phyloP scores from a whole-genome alignment of 1,140 invertebrate species.

The Gonatopus flavifemur region DNA sequence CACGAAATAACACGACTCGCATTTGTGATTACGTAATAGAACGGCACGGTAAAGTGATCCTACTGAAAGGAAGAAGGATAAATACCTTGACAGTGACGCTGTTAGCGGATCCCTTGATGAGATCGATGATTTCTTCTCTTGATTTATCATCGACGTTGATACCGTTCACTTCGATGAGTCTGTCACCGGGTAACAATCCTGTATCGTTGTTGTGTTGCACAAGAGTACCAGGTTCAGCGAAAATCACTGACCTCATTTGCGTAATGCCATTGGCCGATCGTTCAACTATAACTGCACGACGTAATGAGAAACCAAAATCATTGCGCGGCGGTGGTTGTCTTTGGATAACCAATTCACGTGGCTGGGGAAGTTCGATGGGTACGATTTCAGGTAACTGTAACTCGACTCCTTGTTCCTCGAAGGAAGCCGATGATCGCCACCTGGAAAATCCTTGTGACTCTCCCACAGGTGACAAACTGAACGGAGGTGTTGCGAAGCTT shows the following conservation, averaged over 20 bases:
- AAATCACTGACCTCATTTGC: conserved; percentile 78
- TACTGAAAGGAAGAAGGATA: background rate
- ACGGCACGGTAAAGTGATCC: too few species aligned
- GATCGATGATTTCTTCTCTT: conserved; percentile 90
- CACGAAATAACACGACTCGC: too few species aligned
- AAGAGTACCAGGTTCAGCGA: conserved; percentile 88
- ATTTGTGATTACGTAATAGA: too few species aligned
- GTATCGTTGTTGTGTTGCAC: conserved; percentile 75
- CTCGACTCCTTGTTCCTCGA: conserved; percentile 69
- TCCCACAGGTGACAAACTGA: conserved; percentile 78
- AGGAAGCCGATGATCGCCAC: conserved; percentile 71
- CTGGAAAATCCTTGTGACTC: conserved; percentile 78
- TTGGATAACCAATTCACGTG: conserved; percentile 76
- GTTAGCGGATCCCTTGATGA: conserved; percentile 84
- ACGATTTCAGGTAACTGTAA: conserved; percentile 78
- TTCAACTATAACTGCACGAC: conserved; percentile 81
- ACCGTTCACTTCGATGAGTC: conserved; percentile 88
- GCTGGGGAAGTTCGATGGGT: conserved; percentile 72
- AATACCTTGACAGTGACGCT: conserved; percentile 83
- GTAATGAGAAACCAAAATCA: conserved; percentile 92
- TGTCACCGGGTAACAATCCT: conserved; percentile 89
- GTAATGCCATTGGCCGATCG: conserved; percentile 58
- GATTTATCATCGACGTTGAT: conserved; percentile 80
- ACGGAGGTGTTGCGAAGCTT: conserved; percentile 80
- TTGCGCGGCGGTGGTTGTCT: conserved; percentile 81